Evolutionary conservation across 2,113 vertebrate species (phyloP).

Genomic region (Erythrolamprus reginae): DNA sequence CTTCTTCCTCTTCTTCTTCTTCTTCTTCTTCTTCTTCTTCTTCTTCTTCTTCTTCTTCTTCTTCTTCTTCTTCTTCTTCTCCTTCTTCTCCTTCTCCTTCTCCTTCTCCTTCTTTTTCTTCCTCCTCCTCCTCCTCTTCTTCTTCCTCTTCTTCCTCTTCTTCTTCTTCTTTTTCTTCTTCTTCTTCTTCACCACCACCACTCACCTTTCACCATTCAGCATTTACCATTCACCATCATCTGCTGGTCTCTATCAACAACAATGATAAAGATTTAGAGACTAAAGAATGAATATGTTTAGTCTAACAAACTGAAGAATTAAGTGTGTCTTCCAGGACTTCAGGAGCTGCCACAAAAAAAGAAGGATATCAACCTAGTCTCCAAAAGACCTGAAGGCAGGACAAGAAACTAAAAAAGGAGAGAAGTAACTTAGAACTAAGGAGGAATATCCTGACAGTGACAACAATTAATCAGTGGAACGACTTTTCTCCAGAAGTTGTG

Average conservation of each 20-base stretch:
- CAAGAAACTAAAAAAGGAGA: neutral
- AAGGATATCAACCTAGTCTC: neutral
- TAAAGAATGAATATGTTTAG: neutral
- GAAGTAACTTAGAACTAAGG: neutral
- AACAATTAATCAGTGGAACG: neutral
- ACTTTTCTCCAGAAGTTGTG: neutral
- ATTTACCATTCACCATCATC: neutral
- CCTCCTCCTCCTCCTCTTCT: too few relatives aligned
- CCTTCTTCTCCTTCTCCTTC: too few relatives aligned
- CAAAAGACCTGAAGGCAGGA: neutral
- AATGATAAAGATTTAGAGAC: neutral
- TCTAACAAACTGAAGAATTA: neutral
- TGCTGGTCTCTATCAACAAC: neutral
- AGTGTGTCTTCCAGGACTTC: neutral
- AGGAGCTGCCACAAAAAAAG: neutral
- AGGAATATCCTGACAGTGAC: neutral
- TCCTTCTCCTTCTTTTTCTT: too few relatives aligned
- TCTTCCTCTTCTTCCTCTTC: too few relatives aligned
- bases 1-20: too few relatives aligned
- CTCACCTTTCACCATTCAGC: too few relatives aligned
- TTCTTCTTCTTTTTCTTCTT: too few relatives aligned
- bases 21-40: too few relatives aligned
- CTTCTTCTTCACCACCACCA: too few relatives aligned
- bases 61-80: too few relatives aligned
- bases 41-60: too few relatives aligned